Conservation (phyloP, 2,888 invertebrate species). For the Drosophila vallismaia region DNA sequence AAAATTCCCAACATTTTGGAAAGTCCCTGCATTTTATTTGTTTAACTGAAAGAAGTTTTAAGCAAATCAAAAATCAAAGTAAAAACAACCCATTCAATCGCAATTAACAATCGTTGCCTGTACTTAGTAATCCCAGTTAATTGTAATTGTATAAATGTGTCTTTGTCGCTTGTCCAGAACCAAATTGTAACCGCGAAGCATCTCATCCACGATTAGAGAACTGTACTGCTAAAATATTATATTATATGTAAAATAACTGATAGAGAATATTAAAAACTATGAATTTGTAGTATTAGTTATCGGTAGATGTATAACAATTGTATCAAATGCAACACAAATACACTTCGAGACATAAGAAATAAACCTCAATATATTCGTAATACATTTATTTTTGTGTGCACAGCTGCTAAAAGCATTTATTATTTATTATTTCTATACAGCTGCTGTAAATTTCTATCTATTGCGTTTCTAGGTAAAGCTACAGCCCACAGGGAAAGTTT, state of each 20-base stretch:
- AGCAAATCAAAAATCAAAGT: constrained; percentile 50
- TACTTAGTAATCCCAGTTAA: constrained; percentile 50
- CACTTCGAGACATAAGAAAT: constrained; percentile 6
- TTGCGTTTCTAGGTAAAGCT: not conserved
- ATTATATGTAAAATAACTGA: constrained; percentile 1
- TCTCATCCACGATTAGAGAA: constrained; percentile 35
- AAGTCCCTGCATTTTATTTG: constrained; percentile 56
- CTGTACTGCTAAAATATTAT: constrained; percentile 18
- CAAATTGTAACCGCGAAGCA: constrained; percentile 25
- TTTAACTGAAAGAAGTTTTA: constrained; percentile 62
- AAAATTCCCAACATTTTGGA: constrained; percentile 8
- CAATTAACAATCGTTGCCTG: constrained; percentile 36
- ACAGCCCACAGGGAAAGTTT: constrained; percentile 28
- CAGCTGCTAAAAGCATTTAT: constrained; percentile 43
- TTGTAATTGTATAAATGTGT: constrained; percentile 14
- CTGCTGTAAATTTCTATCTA: constrained; percentile 12
- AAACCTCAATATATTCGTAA: constrained; percentile 16
- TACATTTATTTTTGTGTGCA: constrained; percentile 18
- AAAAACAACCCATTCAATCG: constrained; percentile 3
- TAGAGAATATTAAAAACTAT: constrained; percentile 26
- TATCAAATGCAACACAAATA: constrained; percentile 25
- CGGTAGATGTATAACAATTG: constrained; percentile 19
- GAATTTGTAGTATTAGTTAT: constrained; percentile 63
- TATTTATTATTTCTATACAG: constrained; percentile 3
- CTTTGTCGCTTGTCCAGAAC: constrained; percentile 33